These are phyloP conservation scores for Neoaliturus tenellus DNA, from an alignment of 2,888 invertebrate genomes.

Conservation along the genomic window DNA sequence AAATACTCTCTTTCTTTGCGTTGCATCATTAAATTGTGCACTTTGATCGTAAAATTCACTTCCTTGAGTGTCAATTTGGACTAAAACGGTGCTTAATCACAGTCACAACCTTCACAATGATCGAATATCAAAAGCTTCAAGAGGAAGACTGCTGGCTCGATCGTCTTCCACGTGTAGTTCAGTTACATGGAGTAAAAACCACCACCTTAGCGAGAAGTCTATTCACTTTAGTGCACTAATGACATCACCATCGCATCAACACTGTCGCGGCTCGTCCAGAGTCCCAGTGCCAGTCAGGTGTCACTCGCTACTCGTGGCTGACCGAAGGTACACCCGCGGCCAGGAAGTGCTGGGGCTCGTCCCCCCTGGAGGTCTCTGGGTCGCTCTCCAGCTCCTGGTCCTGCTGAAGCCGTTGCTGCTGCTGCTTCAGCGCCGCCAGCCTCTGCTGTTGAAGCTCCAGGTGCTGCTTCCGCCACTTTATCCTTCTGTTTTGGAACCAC, in stretches of 20 bases:
- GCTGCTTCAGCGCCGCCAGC: constrained; percentile 79
- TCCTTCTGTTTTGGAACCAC: constrained; percentile 95
- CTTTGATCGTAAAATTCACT: too few species aligned
- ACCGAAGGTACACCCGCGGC: constrained; percentile 12
- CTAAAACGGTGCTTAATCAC: too few species aligned
- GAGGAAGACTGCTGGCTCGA: too few species aligned
- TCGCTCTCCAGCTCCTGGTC: constrained; percentile 54
- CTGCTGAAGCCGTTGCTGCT: constrained; percentile 56
- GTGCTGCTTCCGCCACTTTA: constrained; percentile 97
- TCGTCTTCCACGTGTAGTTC: too few species aligned
- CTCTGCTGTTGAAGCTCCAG: constrained; percentile 94
- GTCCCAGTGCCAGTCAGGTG: neutral
- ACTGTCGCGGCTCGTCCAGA: neutral
- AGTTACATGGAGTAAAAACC: too few species aligned
- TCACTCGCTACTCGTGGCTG: constrained; percentile 36
- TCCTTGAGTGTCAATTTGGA: too few species aligned
- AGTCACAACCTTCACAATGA: too few species aligned
- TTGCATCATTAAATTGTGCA: too few species aligned
- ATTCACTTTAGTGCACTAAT: too few species aligned
- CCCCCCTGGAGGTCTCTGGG: constrained; percentile 38
- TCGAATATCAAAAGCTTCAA: too few species aligned
- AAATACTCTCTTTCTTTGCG: too few species aligned
- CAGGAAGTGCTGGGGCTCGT: constrained; percentile 43
- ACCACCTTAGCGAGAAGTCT: too few species aligned
- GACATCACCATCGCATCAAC: neutral